phyloP scores from a whole-genome alignment of 2,797 vertebrate species.

The Rhinella marina region DNA sequence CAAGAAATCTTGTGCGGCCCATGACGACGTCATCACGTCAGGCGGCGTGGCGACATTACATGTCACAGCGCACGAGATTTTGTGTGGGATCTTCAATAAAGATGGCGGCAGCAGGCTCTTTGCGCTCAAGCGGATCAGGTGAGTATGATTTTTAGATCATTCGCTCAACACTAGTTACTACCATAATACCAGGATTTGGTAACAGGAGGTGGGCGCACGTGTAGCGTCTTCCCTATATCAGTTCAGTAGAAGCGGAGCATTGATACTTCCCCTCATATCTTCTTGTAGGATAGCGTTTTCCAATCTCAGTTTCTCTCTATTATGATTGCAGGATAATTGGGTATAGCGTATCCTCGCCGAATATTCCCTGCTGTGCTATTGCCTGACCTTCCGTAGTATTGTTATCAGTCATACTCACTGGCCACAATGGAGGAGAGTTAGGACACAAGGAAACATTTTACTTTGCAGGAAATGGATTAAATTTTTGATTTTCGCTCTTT shows the following conservation, averaged over 20 bases:
- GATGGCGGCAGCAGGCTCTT: no score
- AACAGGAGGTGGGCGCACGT: neutral
- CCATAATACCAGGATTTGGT: neutral
- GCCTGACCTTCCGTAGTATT: neutral
- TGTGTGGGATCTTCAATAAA: no score
- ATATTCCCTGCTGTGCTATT: neutral
- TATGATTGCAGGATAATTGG: neutral
- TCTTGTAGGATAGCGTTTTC: neutral
- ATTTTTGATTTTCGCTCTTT: constrained; percentile 8
- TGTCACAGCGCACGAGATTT: no score
- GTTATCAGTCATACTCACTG: neutral
- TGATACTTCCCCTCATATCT: neutral
- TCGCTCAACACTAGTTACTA: neutral
- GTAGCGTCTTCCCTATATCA: neutral
- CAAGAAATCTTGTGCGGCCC: no score
- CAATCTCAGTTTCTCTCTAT: neutral
- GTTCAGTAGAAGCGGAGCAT: neutral
- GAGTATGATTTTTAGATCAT: no score
- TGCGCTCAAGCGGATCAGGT: no score
- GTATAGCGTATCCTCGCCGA: neutral
- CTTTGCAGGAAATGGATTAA: neutral
- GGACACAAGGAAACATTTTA: neutral
- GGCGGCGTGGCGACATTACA: no score
- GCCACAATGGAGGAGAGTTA: neutral
- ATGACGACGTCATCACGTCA: no score